A percentile compares a stretch with the other conserved stretches of the same genome.
phyloP scores from a whole-genome alignment of 2,888 invertebrate species.

The Ceramica pisi region DNA sequence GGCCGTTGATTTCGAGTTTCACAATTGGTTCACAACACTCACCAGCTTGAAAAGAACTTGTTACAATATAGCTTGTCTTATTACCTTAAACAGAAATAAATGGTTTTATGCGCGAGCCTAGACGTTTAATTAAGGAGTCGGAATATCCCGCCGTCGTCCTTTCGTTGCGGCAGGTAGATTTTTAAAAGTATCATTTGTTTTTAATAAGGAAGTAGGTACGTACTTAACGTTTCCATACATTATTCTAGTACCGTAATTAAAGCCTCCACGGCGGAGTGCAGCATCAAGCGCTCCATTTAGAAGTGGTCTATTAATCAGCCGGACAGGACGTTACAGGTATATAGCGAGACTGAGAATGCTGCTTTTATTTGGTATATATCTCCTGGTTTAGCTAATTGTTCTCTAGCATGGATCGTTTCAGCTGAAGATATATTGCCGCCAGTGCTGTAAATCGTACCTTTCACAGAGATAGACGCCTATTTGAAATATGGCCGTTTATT shows the following conservation, averaged over 20 bases:
- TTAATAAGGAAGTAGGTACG: not conserved
- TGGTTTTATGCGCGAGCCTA: conserved; percentile 1
- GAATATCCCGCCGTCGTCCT: not conserved
- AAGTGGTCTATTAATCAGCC: conserved; percentile 55
- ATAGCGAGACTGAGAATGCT: conserved; percentile 6
- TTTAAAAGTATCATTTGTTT: conserved; percentile 22
- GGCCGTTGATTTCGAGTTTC: conserved; percentile 68
- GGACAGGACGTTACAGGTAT: conserved; percentile 49
- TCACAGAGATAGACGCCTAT: conserved; percentile 4
- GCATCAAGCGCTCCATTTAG: conserved; percentile 49
- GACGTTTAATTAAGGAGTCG: conserved; percentile 10
- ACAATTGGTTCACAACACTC: conserved; percentile 68
- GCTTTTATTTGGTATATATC: conserved; percentile 52
- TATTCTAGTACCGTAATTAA: conserved; percentile 45
- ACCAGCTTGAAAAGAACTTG: conserved; percentile 63
- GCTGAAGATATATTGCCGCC: conserved; percentile 29
- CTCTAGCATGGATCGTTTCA: conserved; percentile 20
- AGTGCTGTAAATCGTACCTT: conserved; percentile 20
- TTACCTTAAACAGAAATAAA: conserved; percentile 39
- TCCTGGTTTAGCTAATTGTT: conserved; percentile 40
- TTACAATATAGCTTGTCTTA: conserved; percentile 58
- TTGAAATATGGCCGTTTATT: conserved; percentile 11
- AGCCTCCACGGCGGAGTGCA: conserved; percentile 35
- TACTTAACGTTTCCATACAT: conserved; percentile 3
- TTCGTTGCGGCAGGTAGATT: conserved; percentile 5